phyloP scores from a whole-genome alignment of 1,140 invertebrate genomes.

The Coelopa frigida region DNA sequence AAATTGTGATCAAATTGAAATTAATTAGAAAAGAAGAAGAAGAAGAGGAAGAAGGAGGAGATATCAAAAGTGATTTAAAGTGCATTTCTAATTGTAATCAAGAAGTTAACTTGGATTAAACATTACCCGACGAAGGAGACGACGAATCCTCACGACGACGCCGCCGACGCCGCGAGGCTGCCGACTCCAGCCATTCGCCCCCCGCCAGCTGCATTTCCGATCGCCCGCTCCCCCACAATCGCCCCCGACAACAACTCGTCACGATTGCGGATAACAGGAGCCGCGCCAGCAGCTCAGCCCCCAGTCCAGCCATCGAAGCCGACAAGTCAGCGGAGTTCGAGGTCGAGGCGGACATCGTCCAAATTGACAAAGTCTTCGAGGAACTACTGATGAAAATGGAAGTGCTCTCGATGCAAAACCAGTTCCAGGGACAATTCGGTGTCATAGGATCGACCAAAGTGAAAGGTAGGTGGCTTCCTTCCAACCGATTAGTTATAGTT shows the following conservation, averaged over 20 bases:
- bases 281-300: slow-evolving; percentile 10
- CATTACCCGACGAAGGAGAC: too few relatives aligned
- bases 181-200: too few relatives aligned
- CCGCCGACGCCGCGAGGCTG: too few relatives aligned
- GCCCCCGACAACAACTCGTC: neutral
- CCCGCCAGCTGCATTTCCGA: too few relatives aligned
- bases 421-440: slow-evolving; percentile 45
- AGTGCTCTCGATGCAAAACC: slow-evolving; percentile 46
- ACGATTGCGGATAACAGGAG: slow-evolving; percentile 1
- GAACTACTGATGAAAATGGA: slow-evolving; percentile 41
- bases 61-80: too few relatives aligned
- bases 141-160: too few relatives aligned
- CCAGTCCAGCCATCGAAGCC: slow-evolving; percentile 12
- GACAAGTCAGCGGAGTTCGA: slow-evolving; percentile 6
- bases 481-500: too few relatives aligned
- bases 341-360: slow-evolving; percentile 10
- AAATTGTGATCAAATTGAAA: too few relatives aligned
- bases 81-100: too few relatives aligned
- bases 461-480: slow-evolving; percentile 46
- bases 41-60: too few relatives aligned
- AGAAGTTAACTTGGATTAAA: too few relatives aligned
- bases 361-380: slow-evolving; percentile 21
- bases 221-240: neutral
- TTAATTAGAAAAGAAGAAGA: too few relatives aligned
- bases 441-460: slow-evolving; percentile 40